Evolutionary conservation across 2,888 invertebrate genomes (phyloP).

Genomic region (Megastigmus dorsalis): DNA sequence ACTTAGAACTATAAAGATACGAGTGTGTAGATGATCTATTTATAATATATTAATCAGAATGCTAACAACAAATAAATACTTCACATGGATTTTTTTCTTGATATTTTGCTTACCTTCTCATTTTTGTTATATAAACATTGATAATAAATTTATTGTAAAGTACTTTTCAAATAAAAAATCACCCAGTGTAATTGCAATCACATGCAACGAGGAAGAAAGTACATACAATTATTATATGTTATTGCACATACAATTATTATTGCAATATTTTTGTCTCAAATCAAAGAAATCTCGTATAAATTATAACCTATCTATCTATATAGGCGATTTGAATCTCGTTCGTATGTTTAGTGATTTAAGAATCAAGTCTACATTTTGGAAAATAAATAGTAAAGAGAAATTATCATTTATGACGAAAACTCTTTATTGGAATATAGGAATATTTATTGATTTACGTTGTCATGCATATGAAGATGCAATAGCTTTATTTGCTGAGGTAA

Average conservation of each 20-base stretch:
- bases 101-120: constrained; percentile 56
- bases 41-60: no score
- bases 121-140: no score
- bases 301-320: background rate
- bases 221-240: no score
- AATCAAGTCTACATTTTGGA: background rate
- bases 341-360: background rate
- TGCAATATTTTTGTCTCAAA: no score
- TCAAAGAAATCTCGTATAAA: no score
- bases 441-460: background rate
- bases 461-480: background rate
- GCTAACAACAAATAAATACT: no score
- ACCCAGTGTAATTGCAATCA: background rate
- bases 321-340: background rate
- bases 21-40: no score
- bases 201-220: background rate
- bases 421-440: background rate
- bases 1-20: no score
- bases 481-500: background rate
- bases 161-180: no score
- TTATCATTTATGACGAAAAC: background rate
- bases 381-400: background rate
- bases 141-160: no score
- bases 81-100: no score
- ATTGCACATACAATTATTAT: no score